These are phyloP conservation scores for Diaprepes abbreviatus DNA, from an alignment of 2,888 invertebrate genomes.

Conservation along the genomic window DNA sequence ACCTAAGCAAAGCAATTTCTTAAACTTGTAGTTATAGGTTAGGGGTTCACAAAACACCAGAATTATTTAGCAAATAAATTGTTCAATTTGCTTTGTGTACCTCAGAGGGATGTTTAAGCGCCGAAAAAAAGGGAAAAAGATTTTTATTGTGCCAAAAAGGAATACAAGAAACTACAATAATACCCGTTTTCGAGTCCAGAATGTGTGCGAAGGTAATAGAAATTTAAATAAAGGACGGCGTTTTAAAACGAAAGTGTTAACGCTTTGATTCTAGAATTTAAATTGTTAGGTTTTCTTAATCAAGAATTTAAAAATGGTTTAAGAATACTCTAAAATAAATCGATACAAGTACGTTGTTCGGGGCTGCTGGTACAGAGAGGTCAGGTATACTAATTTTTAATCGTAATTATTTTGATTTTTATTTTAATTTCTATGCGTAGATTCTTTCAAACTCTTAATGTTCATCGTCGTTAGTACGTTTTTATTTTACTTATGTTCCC, in stretches of 20 bases:
- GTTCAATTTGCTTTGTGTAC: constrained; percentile 8
- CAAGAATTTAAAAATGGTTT: too few relatives aligned
- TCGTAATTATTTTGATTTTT: too few relatives aligned
- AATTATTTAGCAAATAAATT: constrained; percentile 15
- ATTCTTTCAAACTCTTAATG: too few relatives aligned
- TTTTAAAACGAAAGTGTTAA: background rate
- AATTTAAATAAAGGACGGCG: constrained; percentile 24
- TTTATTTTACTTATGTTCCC: too few relatives aligned
- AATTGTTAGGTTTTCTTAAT: too few relatives aligned
- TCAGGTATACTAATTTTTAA: too few relatives aligned
- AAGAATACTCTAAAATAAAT: too few relatives aligned
- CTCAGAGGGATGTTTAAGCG: constrained; percentile 3
- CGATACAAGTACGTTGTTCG: too few relatives aligned
- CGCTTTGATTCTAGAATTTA: too few relatives aligned
- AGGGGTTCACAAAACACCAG: background rate
- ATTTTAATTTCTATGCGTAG: too few relatives aligned
- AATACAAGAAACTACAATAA: constrained; percentile 5
- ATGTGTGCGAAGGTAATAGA: constrained; percentile 6
- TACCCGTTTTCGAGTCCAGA: constrained; percentile 1
- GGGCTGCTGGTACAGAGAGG: too few relatives aligned
- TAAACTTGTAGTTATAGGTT: background rate
- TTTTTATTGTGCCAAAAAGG: constrained; percentile 14
- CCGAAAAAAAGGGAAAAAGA: background rate
- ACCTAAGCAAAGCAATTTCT: constrained; percentile 9
- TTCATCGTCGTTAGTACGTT: too few relatives aligned